Base-by-base conservation (phyloP, 2,888 invertebrate genomes). In the Morpho helenor region DNA sequence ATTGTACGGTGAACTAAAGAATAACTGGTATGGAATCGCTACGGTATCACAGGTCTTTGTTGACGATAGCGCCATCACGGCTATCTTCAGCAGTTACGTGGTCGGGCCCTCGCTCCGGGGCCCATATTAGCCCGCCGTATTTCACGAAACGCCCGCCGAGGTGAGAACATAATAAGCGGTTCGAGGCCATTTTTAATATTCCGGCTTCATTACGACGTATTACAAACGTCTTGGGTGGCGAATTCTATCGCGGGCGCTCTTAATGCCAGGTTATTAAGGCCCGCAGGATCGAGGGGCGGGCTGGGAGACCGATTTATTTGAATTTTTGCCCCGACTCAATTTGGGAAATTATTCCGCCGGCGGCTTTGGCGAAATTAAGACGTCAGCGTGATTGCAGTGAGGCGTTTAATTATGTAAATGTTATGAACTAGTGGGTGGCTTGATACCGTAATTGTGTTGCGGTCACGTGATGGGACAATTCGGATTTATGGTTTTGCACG, bases 371-470 rank as follows among this genome's bases (percentile, higher is more conserved):
- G 74, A 87, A 89, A 89, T 90, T 89, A 89, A 90, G 90, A 89
- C 87, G 90, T 90, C 90, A 90, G 80, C 79, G 78, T 87, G 87
- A 88, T 88, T 87, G 86, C 86, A 74, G 75, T 65, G 75, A 80
- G 87, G 87, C 83, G 88, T 88, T 89, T 89, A 87, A 90, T 90
- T 90, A 90, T 89, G 89, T 90, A 87, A 88, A 89, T 89, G 87
- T 82, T 83, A 81, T 79, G 80, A 82, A 80, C 82, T 85, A 85
- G 84, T 87, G 87, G 87, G 88, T 85, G 87, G 87, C 78, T 74
- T 74, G 75, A 77, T 78, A 77, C 79, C 71, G 74, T 75, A 76
- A 80, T 81, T 79, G 80, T 75, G 73, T 68, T 81, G 80, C 76
- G 83, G 79, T 84, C 88, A 87, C 88, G 87, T 84, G 78, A 75